Conservation (phyloP, 2,888 invertebrate species). For the Leistus spinibarbis region DNA sequence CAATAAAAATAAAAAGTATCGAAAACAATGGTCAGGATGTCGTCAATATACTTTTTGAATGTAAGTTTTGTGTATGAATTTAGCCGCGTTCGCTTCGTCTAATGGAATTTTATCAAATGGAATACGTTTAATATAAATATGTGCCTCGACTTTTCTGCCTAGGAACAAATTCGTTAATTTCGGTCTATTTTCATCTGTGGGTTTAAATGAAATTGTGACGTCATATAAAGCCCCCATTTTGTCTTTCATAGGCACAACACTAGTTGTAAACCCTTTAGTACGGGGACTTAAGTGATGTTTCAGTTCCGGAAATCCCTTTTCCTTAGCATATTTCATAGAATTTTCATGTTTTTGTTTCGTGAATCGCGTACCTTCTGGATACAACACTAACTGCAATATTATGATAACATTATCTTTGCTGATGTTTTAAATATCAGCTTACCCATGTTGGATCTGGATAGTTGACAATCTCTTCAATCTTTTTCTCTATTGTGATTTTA, state of each 20-base stretch:
- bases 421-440: conserved; percentile 24
- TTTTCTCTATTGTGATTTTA: conserved; percentile 77
- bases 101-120: conserved; percentile 80
- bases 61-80: conserved; percentile 84
- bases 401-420: not conserved
- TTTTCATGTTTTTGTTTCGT: conserved; percentile 85
- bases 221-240: conserved; percentile 86
- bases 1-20: conserved; percentile 25
- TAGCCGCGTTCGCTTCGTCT: conserved; percentile 72
- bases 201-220: conserved; percentile 75
- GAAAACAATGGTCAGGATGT: not conserved
- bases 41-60: conserved; percentile 71
- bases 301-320: conserved; percentile 81
- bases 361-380: conserved; percentile 93
- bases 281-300: conserved; percentile 93
- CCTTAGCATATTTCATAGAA: conserved; percentile 84
- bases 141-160: conserved; percentile 74
- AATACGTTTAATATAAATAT: conserved; percentile 80
- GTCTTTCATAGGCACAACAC: conserved; percentile 79
- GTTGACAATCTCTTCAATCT: conserved; percentile 80
- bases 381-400: conserved; percentile 74
- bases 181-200: conserved; percentile 69
- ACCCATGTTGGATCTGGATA: conserved; percentile 93
- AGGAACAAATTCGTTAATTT: conserved; percentile 77
- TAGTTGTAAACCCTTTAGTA: conserved; percentile 91